Base-by-base conservation (phyloP, 2,797 vertebrate genomes). In the Platyrinchus mystaceus region DNA sequence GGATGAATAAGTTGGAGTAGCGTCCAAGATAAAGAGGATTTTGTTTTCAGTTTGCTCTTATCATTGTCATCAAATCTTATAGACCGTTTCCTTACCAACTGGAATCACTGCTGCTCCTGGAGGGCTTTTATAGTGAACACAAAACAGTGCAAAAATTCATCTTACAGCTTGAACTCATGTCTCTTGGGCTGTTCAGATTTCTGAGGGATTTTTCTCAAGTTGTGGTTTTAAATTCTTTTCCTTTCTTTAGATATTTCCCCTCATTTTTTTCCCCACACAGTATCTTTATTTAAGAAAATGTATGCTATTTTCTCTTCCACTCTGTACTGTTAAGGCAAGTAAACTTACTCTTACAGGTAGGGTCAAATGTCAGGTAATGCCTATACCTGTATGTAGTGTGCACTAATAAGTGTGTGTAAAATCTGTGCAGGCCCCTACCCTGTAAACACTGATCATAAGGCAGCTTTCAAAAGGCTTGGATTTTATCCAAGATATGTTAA, bases 161-260 rank as follows among this genome's bases (percentile, higher is more conserved):
- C 34, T 92, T 81, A 10, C 20, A 78, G 41, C 59, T 79, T 89
- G 37, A 90, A 73, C 58, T 90, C 32, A 7, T 76, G 76, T 89
- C 67, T 93, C 47, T 17, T 68, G 58, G 55, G 68, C 52, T 88
- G 28, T 20, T 93, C 27, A 41, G 39, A 50, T 78, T 93, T 86
- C 44, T 47, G 39, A 68, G 37, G 39, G 37, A 22, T 74, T 82
- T 67, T 79, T 94, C 78, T 92, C 32, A 89, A 86, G 16, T n/a
- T 85, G 18, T 32, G 10, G 19, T 0, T 79, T 81, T 73, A 64
- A 32, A 67, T 75, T 64, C 7, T 67, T 86, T 77, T 53, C 11
- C 22, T 81, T 80, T 84, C 66, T 36, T 66, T 37, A 55, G 34
- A 5, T 43, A 50, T 34, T 34, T 71, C 30, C 24, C 16, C 6